Evolutionary conservation across 53 echinoderm and acorn worm species (phyloP).

Genomic region (Paracentrotus lividus): DNA sequence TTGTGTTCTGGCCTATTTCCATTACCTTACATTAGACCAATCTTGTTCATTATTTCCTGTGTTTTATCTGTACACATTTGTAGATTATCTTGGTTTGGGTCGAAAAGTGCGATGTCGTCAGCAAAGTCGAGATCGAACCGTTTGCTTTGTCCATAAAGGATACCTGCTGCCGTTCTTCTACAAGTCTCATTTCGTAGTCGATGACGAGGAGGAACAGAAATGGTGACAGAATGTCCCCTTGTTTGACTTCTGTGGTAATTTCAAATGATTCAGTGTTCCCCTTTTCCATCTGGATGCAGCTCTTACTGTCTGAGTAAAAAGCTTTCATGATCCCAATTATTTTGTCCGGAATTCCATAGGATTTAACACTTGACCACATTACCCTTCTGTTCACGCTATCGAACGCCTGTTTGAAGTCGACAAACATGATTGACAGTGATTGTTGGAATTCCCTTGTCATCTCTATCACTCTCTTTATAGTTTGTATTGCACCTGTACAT

Average conservation of each 20-base stretch:
- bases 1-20: background rate
- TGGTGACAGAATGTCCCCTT: slow-evolving; percentile 36
- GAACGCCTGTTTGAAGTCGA: background rate
- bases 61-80: background rate
- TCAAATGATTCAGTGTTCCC: background rate
- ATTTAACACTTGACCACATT: slow-evolving; percentile 17
- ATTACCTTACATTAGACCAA: slow-evolving; percentile 18
- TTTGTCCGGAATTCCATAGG: slow-evolving; percentile 1
- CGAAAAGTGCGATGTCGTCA: slow-evolving; percentile 15
- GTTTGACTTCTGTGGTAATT: background rate
- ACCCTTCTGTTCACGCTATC: slow-evolving; percentile 2
- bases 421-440: slow-evolving; percentile 43
- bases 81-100: background rate
- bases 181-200: background rate
- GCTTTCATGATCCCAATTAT: background rate
- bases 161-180: background rate
- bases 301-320: background rate
- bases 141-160: background rate
- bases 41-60: slow-evolving; percentile 11
- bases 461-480: slow-evolving; percentile 8
- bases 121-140: slow-evolving; percentile 18
- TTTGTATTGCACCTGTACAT: slow-evolving; percentile 12
- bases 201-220: slow-evolving; percentile 24
- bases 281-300: slow-evolving; percentile 25
- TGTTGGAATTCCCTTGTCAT: background rate